A percentile compares a stretch with the other conserved stretches of the same genome.
Evolutionary conservation across 2,113 vertebrate genomes (phyloP).

Genomic region (Onychorhynchus coronatus): DNA sequence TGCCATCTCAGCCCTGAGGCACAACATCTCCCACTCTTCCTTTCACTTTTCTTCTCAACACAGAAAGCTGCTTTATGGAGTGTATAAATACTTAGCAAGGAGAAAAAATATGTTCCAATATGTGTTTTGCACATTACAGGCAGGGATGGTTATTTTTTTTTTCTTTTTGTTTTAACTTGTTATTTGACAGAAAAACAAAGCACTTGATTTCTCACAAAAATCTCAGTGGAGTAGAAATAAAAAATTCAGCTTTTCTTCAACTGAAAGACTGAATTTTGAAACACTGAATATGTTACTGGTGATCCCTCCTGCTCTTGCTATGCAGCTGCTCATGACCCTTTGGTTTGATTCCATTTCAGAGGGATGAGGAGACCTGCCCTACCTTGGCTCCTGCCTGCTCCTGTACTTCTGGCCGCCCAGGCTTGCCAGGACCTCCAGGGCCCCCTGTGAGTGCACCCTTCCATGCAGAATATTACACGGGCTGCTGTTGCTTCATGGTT

Average conservation of each 20-base stretch:
- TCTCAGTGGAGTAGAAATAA: not conserved
- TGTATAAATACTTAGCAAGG: not conserved
- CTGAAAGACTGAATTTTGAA: not conserved
- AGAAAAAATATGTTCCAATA: not conserved
- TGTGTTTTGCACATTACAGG: not conserved
- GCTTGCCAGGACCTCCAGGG: constrained; percentile 81
- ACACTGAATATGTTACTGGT: not conserved
- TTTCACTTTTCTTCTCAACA: not conserved
- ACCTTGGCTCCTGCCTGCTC: constrained; percentile 75
- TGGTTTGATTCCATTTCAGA: constrained; percentile 67
- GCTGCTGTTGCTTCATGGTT: not conserved
- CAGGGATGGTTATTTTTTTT: not conserved
- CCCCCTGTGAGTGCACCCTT: constrained; percentile 75
- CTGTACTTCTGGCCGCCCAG: constrained; percentile 78
- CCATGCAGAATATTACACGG: accelerated
- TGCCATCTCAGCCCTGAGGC: not conserved
- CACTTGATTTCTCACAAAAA: not conserved
- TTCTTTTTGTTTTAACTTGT: not conserved
- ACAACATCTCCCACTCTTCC: not conserved
- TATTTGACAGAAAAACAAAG: not conserved
- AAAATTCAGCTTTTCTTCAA: not conserved
- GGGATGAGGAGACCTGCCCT: constrained; percentile 85
- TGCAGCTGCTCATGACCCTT: not conserved
- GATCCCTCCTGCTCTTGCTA: not conserved
- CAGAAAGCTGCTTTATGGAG: not conserved